phyloP scores from a whole-genome alignment of 2,888 invertebrate species.

The Cantharis lateralis region DNA sequence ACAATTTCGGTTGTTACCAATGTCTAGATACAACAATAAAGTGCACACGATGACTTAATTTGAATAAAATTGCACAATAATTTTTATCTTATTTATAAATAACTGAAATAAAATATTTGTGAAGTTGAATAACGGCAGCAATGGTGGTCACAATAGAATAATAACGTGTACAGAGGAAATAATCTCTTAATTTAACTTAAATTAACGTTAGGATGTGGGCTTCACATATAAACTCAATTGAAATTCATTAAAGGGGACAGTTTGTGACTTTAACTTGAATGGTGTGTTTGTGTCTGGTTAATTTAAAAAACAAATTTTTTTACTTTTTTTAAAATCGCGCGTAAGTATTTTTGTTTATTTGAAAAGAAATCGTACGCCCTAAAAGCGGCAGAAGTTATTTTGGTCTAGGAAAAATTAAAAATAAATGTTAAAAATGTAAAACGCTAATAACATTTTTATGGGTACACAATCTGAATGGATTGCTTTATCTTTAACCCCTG shows the following conservation, averaged over 20 bases:
- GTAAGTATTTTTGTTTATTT: background rate
- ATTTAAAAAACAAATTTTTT: conserved; percentile 14
- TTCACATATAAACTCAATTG: conserved; percentile 57
- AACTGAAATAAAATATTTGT: conserved; percentile 33
- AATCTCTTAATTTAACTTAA: conserved; percentile 59
- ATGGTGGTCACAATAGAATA: conserved; percentile 53
- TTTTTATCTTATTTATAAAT: conserved; percentile 19
- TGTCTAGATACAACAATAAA: background rate
- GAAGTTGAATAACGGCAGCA: conserved; percentile 31
- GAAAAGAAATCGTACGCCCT: background rate
- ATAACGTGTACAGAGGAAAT: conserved; percentile 58
- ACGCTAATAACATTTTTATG: background rate
- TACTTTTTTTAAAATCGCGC: conserved; percentile 8
- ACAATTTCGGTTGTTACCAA: background rate
- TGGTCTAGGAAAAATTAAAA: background rate
- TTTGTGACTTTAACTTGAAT: conserved; percentile 41
- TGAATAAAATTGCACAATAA: conserved; percentile 8
- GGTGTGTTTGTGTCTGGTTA: conserved; percentile 38
- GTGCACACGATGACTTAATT: background rate
- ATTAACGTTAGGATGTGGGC: conserved; percentile 57
- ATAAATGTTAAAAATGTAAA: conserved; percentile 16
- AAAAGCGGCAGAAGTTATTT: background rate
- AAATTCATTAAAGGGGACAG: conserved; percentile 51
- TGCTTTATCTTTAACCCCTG: conserved; percentile 42
- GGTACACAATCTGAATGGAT: conserved; percentile 1